phyloP scores from a whole-genome alignment of 1,140 invertebrate genomes.

The Lepidurus apus region DNA sequence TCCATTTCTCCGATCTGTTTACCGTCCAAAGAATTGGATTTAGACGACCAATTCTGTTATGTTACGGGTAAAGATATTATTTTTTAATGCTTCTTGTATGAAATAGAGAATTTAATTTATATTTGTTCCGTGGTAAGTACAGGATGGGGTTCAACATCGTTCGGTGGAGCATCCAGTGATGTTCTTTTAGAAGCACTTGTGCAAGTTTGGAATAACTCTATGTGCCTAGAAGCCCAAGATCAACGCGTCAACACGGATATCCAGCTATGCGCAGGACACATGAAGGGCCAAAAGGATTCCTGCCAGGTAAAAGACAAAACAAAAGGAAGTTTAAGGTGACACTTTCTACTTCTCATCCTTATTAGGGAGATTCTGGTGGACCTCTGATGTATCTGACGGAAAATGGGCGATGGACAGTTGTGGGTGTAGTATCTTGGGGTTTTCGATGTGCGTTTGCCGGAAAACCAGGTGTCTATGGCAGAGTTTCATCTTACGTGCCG shows the following conservation, averaged over 20 bases:
- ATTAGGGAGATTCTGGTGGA: conserved; percentile 76
- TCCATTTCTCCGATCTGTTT: conserved; percentile 41
- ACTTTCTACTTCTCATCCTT: conserved; percentile 34
- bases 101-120: background rate
- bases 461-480: too few species aligned
- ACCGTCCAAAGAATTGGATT: conserved; percentile 44
- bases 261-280: conserved; percentile 44
- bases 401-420: too few species aligned
- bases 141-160: conserved; percentile 60
- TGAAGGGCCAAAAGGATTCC: conserved; percentile 43
- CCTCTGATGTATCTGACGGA: conserved; percentile 63
- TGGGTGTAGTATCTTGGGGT: too few species aligned
- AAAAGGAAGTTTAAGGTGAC: background rate
- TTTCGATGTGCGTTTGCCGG: too few species aligned
- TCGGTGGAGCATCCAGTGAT: conserved; percentile 51
- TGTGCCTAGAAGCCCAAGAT: conserved; percentile 46
- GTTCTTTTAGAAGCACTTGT: conserved; percentile 55
- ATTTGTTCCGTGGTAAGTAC: conserved; percentile 30
- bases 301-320: conserved; percentile 41
- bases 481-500: too few species aligned
- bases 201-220: conserved; percentile 49
- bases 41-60: conserved; percentile 32
- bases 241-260: conserved; percentile 30
- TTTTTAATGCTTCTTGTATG: background rate
- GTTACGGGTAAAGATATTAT: conserved; percentile 33